phyloP scores from a whole-genome alignment of 2,113 vertebrate genomes.

The Menura novaehollandiae region DNA sequence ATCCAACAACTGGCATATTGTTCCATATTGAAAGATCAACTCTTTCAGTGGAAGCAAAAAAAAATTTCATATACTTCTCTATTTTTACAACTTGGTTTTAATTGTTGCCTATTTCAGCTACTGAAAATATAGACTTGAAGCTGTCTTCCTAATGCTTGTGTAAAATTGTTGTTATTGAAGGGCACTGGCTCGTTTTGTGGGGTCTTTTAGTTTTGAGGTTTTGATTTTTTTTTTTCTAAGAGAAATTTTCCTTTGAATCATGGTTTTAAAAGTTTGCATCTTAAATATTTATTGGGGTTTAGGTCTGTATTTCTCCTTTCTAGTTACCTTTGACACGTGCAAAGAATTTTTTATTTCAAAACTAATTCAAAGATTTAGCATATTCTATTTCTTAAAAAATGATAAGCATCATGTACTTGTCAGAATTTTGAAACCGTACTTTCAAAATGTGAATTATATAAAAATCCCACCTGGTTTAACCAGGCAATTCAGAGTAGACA shows the following conservation, averaged over 20 bases:
- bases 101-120: not conserved
- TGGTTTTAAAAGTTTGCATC: not conserved
- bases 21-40: not conserved
- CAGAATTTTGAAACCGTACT: not conserved
- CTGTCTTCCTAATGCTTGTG: not conserved
- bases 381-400: not conserved
- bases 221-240: fast-evolving
- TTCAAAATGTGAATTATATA: not conserved
- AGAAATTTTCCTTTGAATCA: not conserved
- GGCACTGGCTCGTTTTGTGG: fast-evolving
- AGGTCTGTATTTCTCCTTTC: not conserved
- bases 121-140: not conserved
- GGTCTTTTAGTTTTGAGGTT: fast-evolving
- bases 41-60: not conserved
- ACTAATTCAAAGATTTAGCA: not conserved
- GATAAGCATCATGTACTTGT: not conserved
- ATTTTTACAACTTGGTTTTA: not conserved
- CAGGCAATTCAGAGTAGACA: not conserved
- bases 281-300: not conserved
- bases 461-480: not conserved
- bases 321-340: not conserved
- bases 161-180: not conserved
- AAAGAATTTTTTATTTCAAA: not conserved
- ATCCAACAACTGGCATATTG: no score
- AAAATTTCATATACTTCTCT: fast-evolving